Conservation (phyloP, 1,140 invertebrate genomes). For the Magallana gigas region DNA sequence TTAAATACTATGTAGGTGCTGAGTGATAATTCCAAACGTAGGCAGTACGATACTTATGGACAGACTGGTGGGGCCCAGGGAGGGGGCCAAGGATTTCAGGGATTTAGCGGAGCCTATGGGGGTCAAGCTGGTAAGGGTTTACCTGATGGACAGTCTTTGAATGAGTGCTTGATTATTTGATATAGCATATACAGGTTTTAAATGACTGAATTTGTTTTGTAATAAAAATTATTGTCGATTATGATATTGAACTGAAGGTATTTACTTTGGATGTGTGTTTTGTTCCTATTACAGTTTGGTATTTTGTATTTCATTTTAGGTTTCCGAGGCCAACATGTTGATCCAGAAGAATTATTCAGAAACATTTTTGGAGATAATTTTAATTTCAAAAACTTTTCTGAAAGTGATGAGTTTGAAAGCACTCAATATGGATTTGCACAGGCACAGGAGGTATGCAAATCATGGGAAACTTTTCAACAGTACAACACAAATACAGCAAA, state of each 20-base stretch:
- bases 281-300: too few species aligned
- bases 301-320: too few species aligned
- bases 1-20: slow-evolving; percentile 83
- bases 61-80: slow-evolving; percentile 79
- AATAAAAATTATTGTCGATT: too few species aligned
- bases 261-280: too few species aligned
- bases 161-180: too few species aligned
- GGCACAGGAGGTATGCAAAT: slow-evolving; percentile 89
- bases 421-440: slow-evolving; percentile 92
- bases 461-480: not conserved
- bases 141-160: too few species aligned
- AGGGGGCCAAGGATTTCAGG: slow-evolving; percentile 27
- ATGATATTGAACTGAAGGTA: too few species aligned
- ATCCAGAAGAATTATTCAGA: slow-evolving; percentile 96
- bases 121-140: not conserved
- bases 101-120: slow-evolving; percentile 25
- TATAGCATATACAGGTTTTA: too few species aligned
- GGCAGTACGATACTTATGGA: slow-evolving; percentile 96
- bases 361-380: slow-evolving; percentile 81
- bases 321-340: slow-evolving; percentile 82
- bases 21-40: slow-evolving; percentile 93
- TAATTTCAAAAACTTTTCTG: slow-evolving; percentile 59
- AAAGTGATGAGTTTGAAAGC: slow-evolving; percentile 91
- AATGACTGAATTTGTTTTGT: too few species aligned
- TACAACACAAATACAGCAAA: too few species aligned